Percentiles rank a stretch among this genome's conserved stretches.
Evolutionary conservation across 2,888 invertebrate genomes (phyloP).

Genomic region (Malthinus seriepunctatus): DNA sequence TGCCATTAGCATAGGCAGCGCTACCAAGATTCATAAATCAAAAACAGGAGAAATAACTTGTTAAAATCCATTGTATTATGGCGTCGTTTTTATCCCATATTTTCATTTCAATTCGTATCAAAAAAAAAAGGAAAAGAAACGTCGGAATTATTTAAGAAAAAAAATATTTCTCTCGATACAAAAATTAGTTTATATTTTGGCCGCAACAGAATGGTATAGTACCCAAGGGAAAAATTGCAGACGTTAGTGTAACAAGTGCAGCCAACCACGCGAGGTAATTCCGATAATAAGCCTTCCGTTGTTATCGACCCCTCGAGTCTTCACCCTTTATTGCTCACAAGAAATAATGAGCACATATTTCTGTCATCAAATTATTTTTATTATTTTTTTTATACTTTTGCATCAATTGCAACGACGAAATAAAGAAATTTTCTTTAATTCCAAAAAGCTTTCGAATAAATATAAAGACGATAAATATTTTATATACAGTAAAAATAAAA

Average conservation of each 20-base stretch:
- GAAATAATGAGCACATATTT: constrained; percentile 29
- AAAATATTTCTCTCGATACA: neutral
- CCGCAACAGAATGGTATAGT: constrained; percentile 41
- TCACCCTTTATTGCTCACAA: constrained; percentile 27
- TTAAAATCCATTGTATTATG: constrained; percentile 54
- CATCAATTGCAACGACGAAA: too few species aligned
- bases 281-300: constrained; percentile 42
- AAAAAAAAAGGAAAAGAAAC: neutral
- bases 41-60: constrained; percentile 55
- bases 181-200: constrained; percentile 39
- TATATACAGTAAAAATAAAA: constrained; percentile 8
- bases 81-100: constrained; percentile 53
- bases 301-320: constrained; percentile 37
- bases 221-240: constrained; percentile 53
- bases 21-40: constrained; percentile 54
- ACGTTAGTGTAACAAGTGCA: constrained; percentile 44
- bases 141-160: too few species aligned
- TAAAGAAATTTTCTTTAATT: too few species aligned
- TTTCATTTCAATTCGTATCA: constrained; percentile 33
- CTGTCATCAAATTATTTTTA: constrained; percentile 22
- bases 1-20: constrained; percentile 57
- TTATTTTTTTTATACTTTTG: constrained; percentile 10
- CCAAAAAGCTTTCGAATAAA: constrained; percentile 7
- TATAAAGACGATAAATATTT: constrained; percentile 25
- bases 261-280: constrained; percentile 39